These are phyloP conservation scores for Nebria salina DNA, from an alignment of 2,888 invertebrate species.

Conservation along the genomic window DNA sequence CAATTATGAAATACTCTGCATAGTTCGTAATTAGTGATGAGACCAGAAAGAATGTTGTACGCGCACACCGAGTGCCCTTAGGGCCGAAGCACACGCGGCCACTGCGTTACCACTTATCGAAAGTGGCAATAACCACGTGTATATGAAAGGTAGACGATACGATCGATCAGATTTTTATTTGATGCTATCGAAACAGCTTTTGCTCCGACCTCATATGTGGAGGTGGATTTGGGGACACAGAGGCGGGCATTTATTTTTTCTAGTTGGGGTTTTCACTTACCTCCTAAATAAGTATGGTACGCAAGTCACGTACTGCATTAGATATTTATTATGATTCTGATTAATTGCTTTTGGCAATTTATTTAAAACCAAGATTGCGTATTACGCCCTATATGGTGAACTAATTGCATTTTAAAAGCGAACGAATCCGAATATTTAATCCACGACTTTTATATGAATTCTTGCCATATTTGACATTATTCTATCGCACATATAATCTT, in stretches of 20 bases:
- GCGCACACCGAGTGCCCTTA: slow-evolving; percentile 8
- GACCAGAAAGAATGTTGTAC: slow-evolving; percentile 30
- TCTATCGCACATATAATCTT: too few species aligned
- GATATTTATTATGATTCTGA: too few species aligned
- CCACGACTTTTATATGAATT: too few species aligned
- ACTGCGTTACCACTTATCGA: slow-evolving; percentile 20
- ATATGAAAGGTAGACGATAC: slow-evolving; percentile 9
- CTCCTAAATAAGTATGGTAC: too few species aligned
- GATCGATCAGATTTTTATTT: background rate
- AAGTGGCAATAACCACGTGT: slow-evolving; percentile 20
- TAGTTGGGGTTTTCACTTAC: too few species aligned
- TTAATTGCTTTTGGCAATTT: too few species aligned
- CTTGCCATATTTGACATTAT: too few species aligned
- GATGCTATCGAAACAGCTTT: slow-evolving; percentile 14
- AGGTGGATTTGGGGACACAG: background rate
- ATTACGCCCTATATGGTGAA: too few species aligned
- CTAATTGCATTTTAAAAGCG: too few species aligned
- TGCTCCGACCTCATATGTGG: slow-evolving; percentile 1
- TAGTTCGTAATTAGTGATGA: slow-evolving; percentile 54
- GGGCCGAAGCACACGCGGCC: background rate
- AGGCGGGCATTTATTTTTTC: background rate
- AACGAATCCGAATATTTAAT: too few species aligned
- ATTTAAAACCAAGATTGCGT: too few species aligned
- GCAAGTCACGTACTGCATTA: too few species aligned
- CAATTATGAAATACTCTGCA: slow-evolving; percentile 56